Conservation (phyloP, 2,888 invertebrate genomes). For the Polyploca ridens region DNA sequence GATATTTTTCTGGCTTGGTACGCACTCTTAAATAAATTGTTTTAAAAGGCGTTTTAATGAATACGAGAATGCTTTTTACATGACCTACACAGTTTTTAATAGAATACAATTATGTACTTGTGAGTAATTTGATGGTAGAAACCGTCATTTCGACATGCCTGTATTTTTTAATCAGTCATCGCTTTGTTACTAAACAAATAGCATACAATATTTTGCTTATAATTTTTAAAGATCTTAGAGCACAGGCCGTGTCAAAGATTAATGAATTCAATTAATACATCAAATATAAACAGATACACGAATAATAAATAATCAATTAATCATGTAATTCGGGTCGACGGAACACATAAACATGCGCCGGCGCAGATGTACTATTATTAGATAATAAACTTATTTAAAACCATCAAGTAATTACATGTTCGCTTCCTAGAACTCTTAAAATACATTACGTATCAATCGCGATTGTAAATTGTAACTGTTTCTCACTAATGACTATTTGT, state of each 20-base stretch:
- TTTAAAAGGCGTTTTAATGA: neutral
- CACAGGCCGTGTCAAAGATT: neutral
- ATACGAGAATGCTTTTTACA: neutral
- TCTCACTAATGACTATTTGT: slow-evolving; percentile 5
- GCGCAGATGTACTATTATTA: slow-evolving; percentile 1
- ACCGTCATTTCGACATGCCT: no score
- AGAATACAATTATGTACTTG: no score
- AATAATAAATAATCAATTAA: neutral
- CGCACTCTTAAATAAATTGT: neutral
- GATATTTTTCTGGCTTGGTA: no score
- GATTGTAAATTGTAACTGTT: neutral
- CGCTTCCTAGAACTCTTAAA: neutral
- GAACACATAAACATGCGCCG: neutral
- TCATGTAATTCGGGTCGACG: neutral
- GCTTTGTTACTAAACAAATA: no score
- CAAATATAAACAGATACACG: neutral
- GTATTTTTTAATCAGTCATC: no score
- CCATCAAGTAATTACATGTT: neutral
- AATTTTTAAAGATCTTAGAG: no score
- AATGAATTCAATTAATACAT: no score
- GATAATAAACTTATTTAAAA: neutral
- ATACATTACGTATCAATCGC: neutral
- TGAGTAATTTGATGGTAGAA: no score
- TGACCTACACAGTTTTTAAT: no score
- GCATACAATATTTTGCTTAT: no score